These are phyloP conservation scores for Pandion haliaetus DNA, from an alignment of 2,113 vertebrate genomes.

Conservation along the genomic window DNA sequence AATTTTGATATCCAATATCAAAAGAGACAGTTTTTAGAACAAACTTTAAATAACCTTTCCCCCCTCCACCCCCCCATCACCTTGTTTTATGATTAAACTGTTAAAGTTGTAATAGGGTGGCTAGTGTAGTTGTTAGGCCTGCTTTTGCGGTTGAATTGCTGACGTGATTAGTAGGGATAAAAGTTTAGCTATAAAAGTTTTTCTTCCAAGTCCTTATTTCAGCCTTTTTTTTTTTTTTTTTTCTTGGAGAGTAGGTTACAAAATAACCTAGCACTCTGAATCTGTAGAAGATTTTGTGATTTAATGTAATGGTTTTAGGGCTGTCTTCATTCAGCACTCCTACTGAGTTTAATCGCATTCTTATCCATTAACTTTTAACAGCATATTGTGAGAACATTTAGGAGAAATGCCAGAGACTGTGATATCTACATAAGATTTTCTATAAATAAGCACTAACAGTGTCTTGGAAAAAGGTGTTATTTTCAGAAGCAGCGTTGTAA, in stretches of 20 bases:
- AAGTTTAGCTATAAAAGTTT: not conserved
- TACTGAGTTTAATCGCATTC: not conserved
- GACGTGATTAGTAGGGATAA: not conserved
- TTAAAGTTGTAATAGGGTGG: not conserved
- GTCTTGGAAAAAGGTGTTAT: not conserved
- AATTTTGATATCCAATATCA: not conserved
- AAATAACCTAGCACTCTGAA: not conserved
- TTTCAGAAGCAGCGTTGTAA: not conserved
- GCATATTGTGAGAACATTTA: not conserved
- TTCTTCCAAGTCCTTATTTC: not conserved
- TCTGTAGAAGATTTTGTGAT: not conserved
- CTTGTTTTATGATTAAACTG: not conserved
- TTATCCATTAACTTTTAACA: conserved; percentile 6
- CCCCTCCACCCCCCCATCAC: no score
- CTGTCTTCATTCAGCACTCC: not conserved
- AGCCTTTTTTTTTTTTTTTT: no score
- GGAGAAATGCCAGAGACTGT: not conserved
- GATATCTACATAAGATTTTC: not conserved
- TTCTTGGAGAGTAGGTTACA: not conserved
- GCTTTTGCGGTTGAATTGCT: not conserved
- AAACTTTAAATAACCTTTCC: not conserved
- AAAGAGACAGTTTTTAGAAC: not conserved
- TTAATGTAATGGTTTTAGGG: not conserved
- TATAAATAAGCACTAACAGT: not conserved
- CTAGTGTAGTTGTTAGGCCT: not conserved